Percentiles rank a stretch among this genome's conserved stretches.
Conservation (phyloP, 2,888 invertebrate genomes). For the Cerceris ruficornis region DNA sequence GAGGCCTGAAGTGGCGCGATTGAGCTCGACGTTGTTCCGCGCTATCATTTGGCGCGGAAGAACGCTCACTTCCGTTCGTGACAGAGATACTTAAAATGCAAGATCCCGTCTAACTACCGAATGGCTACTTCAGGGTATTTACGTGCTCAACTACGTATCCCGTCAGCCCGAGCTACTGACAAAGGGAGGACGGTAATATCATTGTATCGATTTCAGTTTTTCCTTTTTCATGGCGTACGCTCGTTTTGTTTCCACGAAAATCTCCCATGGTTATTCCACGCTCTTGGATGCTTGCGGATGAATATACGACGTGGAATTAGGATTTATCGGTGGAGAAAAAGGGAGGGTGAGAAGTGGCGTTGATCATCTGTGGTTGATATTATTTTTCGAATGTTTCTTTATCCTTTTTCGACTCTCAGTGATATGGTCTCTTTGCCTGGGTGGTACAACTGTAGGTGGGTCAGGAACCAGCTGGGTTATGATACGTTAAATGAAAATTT, state of each 20-base stretch:
- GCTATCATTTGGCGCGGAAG: conserved; percentile 35
- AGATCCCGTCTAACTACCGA: conserved; percentile 32
- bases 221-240: conserved; percentile 2
- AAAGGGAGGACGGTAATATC: conserved; percentile 22
- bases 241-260: background rate
- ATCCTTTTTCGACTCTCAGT: background rate
- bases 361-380: too few species aligned
- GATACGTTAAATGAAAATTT: too few species aligned
- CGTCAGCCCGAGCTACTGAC: conserved; percentile 12
- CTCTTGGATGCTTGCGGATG: too few species aligned
- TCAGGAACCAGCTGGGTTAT: too few species aligned
- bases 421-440: too few species aligned
- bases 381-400: background rate
- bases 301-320: background rate
- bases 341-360: too few species aligned
- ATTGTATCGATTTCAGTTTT: conserved; percentile 24
- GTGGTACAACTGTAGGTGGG: too few species aligned
- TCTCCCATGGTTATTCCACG: background rate
- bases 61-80: conserved; percentile 41
- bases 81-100: conserved; percentile 42
- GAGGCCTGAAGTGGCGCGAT: background rate
- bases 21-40: conserved; percentile 14
- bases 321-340: too few species aligned
- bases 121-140: conserved; percentile 31
- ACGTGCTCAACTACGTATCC: conserved; percentile 32